A percentile compares a stretch with the other conserved stretches of the same genome.
phyloP scores from a whole-genome alignment of 2,888 invertebrate genomes.

The Lamproptera curius region DNA sequence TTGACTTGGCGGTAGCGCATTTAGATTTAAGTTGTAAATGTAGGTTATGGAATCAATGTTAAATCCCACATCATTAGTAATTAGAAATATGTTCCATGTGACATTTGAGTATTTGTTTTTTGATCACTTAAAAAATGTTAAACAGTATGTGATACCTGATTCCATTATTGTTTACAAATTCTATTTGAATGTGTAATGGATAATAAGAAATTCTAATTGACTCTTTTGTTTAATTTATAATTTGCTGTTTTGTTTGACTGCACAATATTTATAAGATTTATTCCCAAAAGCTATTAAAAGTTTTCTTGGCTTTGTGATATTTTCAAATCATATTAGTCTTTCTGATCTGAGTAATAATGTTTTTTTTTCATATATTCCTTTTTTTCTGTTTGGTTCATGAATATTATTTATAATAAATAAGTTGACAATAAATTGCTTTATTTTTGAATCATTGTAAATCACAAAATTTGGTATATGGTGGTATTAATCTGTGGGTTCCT shows the following conservation, averaged over 20 bases:
- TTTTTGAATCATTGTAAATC: neutral
- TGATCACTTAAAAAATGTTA: neutral
- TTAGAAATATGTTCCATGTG: neutral
- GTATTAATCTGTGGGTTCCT: conserved; percentile 52
- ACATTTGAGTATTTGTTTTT: conserved; percentile 2
- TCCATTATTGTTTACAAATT: neutral
- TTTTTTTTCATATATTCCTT: neutral
- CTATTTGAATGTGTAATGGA: neutral
- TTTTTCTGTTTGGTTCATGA: neutral
- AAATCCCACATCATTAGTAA: conserved; percentile 19
- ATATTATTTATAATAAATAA: neutral
- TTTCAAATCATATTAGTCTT: neutral
- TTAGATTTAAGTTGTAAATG: conserved; percentile 59
- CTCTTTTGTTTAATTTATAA: neutral
- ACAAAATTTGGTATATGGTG: conserved; percentile 27
- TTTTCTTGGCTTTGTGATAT: neutral
- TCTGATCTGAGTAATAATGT: neutral
- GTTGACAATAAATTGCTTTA: neutral
- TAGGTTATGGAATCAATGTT: conserved; percentile 42
- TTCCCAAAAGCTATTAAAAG: neutral
- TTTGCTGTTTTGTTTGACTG: neutral
- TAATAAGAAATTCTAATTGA: neutral
- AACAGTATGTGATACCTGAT: conserved; percentile 1
- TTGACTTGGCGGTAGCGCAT: conserved; percentile 52
- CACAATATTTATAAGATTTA: neutral